phyloP scores from a whole-genome alignment of 2,113 vertebrate genomes.

The Raja brachyura region DNA sequence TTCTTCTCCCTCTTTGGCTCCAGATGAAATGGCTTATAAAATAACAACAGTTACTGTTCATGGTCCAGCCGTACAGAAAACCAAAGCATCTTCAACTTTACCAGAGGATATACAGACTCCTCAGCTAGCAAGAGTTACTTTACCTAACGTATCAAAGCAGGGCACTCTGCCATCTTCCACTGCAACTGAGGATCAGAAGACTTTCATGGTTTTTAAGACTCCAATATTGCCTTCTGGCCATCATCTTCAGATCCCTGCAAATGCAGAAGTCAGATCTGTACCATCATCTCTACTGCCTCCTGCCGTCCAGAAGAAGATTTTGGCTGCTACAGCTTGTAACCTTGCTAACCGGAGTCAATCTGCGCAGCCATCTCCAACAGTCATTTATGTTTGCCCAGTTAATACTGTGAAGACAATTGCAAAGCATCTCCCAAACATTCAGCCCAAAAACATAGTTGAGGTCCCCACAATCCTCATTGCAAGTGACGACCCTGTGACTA shows the following conservation, averaged over 20 bases:
- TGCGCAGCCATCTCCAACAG: conserved; percentile 48
- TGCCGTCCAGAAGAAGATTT: conserved; percentile 65
- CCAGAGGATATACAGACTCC: conserved; percentile 46
- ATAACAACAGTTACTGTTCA: conserved; percentile 45
- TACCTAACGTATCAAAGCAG: no score
- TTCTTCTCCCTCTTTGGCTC: conserved; percentile 43
- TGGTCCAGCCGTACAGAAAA: conserved; percentile 46
- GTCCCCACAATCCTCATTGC: conserved; percentile 39
- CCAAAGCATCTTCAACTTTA: conserved; percentile 46
- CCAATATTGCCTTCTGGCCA: conserved; percentile 61
- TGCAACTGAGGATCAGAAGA: background rate
- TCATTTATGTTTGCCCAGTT: conserved; percentile 69
- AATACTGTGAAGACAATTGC: conserved; percentile 57
- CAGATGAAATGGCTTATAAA: conserved; percentile 7
- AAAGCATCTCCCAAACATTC: conserved; percentile 45
- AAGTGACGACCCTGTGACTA: conserved; percentile 38
- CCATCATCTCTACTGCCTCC: conserved; percentile 64
- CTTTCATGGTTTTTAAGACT: conserved; percentile 48
- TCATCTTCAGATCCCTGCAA: conserved; percentile 69
- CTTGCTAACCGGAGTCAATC: conserved; percentile 46
- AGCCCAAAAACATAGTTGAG: conserved; percentile 45
- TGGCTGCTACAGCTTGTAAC: conserved; percentile 49
- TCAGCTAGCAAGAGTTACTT: background rate
- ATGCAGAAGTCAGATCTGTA: conserved; percentile 67
- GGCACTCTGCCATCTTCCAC: background rate